Base-by-base conservation (phyloP, 1,140 invertebrate species). In the Panulirus ornatus region DNA sequence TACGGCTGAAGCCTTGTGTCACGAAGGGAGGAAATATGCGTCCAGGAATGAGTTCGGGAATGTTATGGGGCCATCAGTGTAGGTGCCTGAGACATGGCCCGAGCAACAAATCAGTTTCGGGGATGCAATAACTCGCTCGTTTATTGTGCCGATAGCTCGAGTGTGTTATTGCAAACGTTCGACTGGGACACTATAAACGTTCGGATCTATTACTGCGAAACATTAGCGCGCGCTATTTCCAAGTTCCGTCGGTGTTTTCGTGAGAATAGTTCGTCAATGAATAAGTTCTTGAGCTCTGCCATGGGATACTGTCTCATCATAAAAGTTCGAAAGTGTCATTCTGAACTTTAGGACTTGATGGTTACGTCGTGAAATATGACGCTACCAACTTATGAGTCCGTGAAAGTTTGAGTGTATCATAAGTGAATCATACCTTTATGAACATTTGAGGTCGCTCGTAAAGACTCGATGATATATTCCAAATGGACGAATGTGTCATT, bases 101-200 rank as follows among this genome's bases (percentile, higher is more conserved):
- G 58, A 19, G 22, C 58, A 27, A 30, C 58, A 66, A 66, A 66
- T 66, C 58, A 66, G 30, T 66, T 66, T 66, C 58, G 58, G 58
- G 58, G n/a, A 66, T 11, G 58, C 58, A 66, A 66, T 66, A 66
- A 27, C 58, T 27, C 58, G 58, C 58, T 66, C 58, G 58, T 66
- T 66, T 66, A 66, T 66, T 66, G 58, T 66, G 58, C 11, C n/a
- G 58, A 66, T 66, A 66, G 58, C 58, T 58, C 54, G 19, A 11
- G 54, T 58, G 54, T 58, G 54, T 58, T 22, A 14, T 58, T 58
- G 54, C 54, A 22, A 58, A 5, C 54, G 54, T 22, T 66, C n/a
- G n/a, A 66, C n/a, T 66, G 58, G 27, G 58, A 27, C 58, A 27
- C 30, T 66, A 19, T 5, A 27, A 27, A 19, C 58, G 58, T 11